Percentiles rank a stretch among this genome's conserved stretches.
phyloP scores from a whole-genome alignment of 2,888 invertebrate genomes.

The Epistrophe grossulariae region DNA sequence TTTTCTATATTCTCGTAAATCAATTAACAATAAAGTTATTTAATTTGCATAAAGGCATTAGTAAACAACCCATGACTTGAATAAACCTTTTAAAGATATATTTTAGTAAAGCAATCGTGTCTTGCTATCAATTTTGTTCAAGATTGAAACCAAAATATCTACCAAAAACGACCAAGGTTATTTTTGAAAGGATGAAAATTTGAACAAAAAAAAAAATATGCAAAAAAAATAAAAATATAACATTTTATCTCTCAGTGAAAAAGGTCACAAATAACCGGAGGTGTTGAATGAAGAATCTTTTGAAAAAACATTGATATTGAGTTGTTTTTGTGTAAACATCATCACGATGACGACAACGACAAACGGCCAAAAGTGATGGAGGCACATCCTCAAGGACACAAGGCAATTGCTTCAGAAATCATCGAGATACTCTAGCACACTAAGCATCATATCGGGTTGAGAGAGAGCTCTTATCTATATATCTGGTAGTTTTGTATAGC shows the following conservation, averaged over 20 bases:
- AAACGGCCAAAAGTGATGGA: constrained; percentile 28
- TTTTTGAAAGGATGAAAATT: constrained; percentile 23
- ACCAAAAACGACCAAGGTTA: neutral
- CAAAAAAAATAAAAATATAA: no score
- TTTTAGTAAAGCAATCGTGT: constrained; percentile 22
- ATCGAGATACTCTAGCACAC: constrained; percentile 28
- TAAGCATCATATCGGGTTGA: constrained; percentile 17
- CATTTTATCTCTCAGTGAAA: constrained; percentile 4
- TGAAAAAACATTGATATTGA: constrained; percentile 62
- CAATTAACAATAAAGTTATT: constrained; percentile 74
- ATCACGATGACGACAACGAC: neutral
- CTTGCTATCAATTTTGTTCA: constrained; percentile 27
- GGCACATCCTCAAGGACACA: constrained; percentile 27
- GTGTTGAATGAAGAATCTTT: constrained; percentile 72
- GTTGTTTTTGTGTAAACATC: constrained; percentile 71
- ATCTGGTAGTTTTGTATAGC: constrained; percentile 10
- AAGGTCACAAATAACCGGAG: constrained; percentile 70
- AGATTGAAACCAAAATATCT: constrained; percentile 17
- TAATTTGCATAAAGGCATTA: constrained; percentile 66
- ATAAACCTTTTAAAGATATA: constrained; percentile 21
- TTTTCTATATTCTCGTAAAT: constrained; percentile 52
- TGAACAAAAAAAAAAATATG: neutral
- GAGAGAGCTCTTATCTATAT: constrained; percentile 47
- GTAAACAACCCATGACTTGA: constrained; percentile 22
- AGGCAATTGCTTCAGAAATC: constrained; percentile 62